Evolutionary conservation across 2,888 invertebrate species (phyloP).

Genomic region (Parnassius glacialis): DNA sequence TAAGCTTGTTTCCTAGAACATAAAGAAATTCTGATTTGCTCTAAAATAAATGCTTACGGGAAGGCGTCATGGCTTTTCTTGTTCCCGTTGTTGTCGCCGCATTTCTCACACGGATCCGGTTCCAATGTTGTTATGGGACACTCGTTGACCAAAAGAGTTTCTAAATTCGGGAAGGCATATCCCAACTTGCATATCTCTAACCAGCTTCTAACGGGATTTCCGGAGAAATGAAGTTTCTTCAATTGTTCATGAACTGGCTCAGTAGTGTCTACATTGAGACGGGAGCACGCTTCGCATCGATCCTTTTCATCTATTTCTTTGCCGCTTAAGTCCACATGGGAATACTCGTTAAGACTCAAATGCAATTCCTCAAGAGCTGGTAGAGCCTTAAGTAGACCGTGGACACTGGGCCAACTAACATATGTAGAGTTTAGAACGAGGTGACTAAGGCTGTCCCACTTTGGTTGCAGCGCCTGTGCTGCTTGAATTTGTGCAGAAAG

Average conservation of each 20-base stretch:
- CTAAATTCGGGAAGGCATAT: constrained; percentile 91
- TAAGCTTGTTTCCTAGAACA: too few relatives aligned
- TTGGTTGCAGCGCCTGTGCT: constrained; percentile 69
- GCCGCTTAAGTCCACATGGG: constrained; percentile 85
- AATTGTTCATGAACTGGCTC: constrained; percentile 84
- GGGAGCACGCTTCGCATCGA: constrained; percentile 65
- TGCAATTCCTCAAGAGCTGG: constrained; percentile 94
- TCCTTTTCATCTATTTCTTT: constrained; percentile 60
- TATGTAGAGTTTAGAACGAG: constrained; percentile 94
- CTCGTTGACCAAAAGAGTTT: constrained; percentile 92
- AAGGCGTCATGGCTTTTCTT: constrained; percentile 83
- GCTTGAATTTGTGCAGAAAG: constrained; percentile 85
- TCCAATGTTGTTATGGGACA: constrained; percentile 86
- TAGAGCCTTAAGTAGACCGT: constrained; percentile 86
- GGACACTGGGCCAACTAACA: constrained; percentile 91
- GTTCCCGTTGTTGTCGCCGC: constrained; percentile 67
- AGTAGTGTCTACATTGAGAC: constrained; percentile 54
- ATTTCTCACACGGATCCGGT: constrained; percentile 83
- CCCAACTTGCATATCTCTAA: constrained; percentile 91
- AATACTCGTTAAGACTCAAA: constrained; percentile 94
- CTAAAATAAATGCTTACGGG: constrained; percentile 55
- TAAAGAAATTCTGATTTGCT: too few relatives aligned
- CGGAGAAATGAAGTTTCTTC: constrained; percentile 91
- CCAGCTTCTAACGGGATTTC: constrained; percentile 93
- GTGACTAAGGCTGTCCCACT: constrained; percentile 84